Evolutionary conservation across 23 tunicate genomes (phyloP).

Genomic region (Halocynthia roretzi): DNA sequence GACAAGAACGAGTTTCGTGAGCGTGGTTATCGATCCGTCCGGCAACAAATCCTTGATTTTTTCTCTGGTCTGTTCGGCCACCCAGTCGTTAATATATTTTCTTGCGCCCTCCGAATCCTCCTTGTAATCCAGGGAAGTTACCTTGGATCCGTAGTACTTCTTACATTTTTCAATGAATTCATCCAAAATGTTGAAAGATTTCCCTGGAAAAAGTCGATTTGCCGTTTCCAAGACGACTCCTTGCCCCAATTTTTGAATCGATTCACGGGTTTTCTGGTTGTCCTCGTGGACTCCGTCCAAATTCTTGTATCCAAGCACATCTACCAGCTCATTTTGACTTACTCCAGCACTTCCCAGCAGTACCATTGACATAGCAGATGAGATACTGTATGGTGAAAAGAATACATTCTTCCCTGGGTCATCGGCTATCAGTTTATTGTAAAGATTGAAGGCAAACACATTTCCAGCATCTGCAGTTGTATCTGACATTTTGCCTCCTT

Average conservation of each 20-base stretch:
- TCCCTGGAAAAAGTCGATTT: conserved; percentile 53
- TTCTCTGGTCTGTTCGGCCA: conserved; percentile 31
- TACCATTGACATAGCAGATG: conserved; percentile 27
- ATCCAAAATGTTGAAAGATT: conserved; percentile 20
- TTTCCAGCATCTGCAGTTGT: background rate
- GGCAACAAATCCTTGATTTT: conserved; percentile 70
- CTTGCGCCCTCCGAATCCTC: conserved; percentile 39
- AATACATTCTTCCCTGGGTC: conserved; percentile 22
- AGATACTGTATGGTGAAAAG: conserved; percentile 50
- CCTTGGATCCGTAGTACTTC: conserved; percentile 17
- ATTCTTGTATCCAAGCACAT: background rate
- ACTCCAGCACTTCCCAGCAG: conserved; percentile 34
- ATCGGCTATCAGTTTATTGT: background rate
- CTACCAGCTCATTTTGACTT: conserved; percentile 23
- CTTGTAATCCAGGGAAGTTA: conserved; percentile 28
- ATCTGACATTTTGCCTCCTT: too few species aligned
- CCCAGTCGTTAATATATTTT: conserved; percentile 56
- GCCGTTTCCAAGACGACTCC: conserved; percentile 39
- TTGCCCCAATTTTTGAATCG: background rate
- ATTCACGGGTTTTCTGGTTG: background rate
- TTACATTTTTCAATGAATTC: conserved; percentile 23
- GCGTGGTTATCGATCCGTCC: conserved; percentile 19
- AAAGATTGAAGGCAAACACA: conserved; percentile 15
- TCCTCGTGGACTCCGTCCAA: background rate
- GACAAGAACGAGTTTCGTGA: conserved; percentile 42